phyloP scores from a whole-genome alignment of 2,113 vertebrate genomes.

The Phalacrocorax pelagicus region DNA sequence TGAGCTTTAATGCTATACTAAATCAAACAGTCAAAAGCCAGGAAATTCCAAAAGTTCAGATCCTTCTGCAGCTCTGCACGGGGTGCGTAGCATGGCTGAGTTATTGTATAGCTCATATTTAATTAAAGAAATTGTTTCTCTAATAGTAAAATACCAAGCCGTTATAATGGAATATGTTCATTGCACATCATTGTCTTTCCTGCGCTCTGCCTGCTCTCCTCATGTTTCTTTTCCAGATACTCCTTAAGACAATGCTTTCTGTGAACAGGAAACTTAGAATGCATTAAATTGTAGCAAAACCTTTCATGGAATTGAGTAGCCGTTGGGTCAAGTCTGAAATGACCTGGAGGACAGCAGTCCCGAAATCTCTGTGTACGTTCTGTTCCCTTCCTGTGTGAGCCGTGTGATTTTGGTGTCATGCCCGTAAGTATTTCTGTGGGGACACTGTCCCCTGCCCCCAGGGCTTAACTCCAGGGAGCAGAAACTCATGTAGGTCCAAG shows the following conservation, averaged over 20 bases:
- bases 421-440: background rate
- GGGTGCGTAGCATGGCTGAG: background rate
- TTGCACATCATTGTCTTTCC: background rate
- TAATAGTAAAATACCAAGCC: background rate
- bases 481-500: background rate
- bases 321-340: background rate
- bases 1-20: background rate
- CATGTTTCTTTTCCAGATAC: background rate
- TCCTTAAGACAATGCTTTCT: background rate
- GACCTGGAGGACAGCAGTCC: background rate
- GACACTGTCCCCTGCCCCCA: background rate
- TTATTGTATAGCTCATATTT: background rate
- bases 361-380: background rate
- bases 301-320: background rate
- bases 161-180: background rate
- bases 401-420: accelerated
- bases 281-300: background rate
- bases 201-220: background rate
- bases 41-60: background rate
- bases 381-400: background rate
- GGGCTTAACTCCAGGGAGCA: background rate
- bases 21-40: background rate
- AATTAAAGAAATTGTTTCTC: background rate
- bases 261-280: background rate
- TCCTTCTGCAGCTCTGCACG: background rate